These are phyloP conservation scores for Coronaproctus castanopsis DNA, from an alignment of 2,888 invertebrate genomes.

Conservation along the genomic window DNA sequence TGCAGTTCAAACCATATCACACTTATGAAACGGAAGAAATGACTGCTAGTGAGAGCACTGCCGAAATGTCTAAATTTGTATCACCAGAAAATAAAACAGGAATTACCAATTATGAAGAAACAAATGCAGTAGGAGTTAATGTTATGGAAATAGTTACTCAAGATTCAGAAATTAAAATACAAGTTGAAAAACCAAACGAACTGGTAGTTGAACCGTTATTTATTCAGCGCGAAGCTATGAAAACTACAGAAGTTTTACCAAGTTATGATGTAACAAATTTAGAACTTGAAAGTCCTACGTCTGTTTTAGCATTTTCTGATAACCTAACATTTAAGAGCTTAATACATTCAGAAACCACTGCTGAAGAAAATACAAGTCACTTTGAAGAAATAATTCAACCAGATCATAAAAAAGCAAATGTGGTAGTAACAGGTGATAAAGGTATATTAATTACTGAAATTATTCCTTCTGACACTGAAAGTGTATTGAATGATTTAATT, in stretches of 20 bases:
- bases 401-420: conserved; percentile 3
- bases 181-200: conserved; percentile 18
- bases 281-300: conserved; percentile 27
- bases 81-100: conserved; percentile 23
- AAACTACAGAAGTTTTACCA: conserved; percentile 30
- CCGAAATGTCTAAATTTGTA: conserved; percentile 18
- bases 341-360: conserved; percentile 25
- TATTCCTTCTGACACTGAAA: conserved; percentile 9
- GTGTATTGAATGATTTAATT: background rate
- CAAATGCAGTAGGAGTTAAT: conserved; percentile 19
- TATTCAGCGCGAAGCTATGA: conserved; percentile 30
- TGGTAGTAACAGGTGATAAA: too few relatives aligned
- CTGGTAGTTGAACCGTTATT: conserved; percentile 20
- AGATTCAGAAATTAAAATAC: conserved; percentile 20
- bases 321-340: conserved; percentile 17
- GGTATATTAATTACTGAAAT: too few relatives aligned
- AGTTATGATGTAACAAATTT: conserved; percentile 30
- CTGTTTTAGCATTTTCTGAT: conserved; percentile 27
- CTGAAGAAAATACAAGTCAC: conserved; percentile 31
- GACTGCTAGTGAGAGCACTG: background rate
- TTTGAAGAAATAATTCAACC: conserved; percentile 23
- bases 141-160: conserved; percentile 22
- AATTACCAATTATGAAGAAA: conserved; percentile 20
- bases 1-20: too few relatives aligned
- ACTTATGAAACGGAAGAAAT: background rate